Conservation (phyloP, 1,140 invertebrate genomes). For the Nebria ingens region DNA sequence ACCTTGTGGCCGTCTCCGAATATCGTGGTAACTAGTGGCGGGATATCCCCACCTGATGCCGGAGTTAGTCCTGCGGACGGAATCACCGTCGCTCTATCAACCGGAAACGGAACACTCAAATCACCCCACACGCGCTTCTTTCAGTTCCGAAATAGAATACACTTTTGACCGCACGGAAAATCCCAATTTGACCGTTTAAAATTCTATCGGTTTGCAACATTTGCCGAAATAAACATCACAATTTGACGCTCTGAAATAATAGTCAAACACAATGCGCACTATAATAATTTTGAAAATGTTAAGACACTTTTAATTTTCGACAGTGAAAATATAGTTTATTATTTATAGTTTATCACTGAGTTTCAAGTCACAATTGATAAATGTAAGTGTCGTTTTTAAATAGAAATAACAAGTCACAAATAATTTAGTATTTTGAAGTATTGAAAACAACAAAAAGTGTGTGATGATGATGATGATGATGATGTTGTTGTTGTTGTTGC, state of each 20-base stretch:
- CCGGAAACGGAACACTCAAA: not conserved
- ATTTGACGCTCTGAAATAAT: too few relatives aligned
- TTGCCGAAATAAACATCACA: too few relatives aligned
- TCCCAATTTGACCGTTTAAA: too few relatives aligned
- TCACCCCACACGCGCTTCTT: too few relatives aligned
- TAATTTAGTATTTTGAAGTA: not conserved
- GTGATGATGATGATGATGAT: not conserved
- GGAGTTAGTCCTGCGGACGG: not conserved
- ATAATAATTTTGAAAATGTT: too few relatives aligned
- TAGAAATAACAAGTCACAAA: not conserved
- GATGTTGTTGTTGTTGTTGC: not conserved
- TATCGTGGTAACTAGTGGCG: slow-evolving; percentile 30
- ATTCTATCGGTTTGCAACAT: too few relatives aligned
- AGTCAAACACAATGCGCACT: too few relatives aligned
- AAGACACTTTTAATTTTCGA: too few relatives aligned
- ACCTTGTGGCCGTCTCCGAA: slow-evolving; percentile 34
- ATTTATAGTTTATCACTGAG: too few relatives aligned
- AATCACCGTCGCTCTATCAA: not conserved
- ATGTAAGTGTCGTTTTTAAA: not conserved
- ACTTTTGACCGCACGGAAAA: too few relatives aligned
- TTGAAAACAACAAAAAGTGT: not conserved
- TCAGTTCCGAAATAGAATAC: too few relatives aligned
- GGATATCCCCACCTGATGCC: slow-evolving; percentile 15
- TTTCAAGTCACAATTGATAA: not conserved
- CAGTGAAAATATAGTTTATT: too few relatives aligned